Conservation (phyloP, 2,113 vertebrate species). For the Dicerorhinus sumatrensis region DNA sequence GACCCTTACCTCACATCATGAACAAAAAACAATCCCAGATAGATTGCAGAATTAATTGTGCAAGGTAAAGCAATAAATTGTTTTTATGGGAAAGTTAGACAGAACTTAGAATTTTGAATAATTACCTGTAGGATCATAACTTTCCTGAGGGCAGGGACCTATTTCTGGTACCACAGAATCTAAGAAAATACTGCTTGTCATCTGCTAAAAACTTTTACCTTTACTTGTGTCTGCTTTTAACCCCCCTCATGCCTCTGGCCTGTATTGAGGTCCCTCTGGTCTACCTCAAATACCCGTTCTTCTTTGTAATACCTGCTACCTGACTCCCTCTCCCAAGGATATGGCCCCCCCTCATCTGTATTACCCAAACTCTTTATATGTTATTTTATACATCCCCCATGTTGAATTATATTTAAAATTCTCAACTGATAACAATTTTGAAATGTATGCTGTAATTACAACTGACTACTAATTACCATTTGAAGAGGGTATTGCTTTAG, state of each 20-base stretch:
- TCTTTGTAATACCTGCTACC: not conserved
- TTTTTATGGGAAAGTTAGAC: constrained; percentile 31
- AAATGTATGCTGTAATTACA: not conserved
- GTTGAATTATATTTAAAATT: constrained; percentile 39
- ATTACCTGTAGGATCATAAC: constrained; percentile 1
- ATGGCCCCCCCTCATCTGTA: not conserved
- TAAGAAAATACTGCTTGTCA: not conserved
- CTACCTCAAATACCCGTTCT: not conserved
- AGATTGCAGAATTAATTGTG: constrained; percentile 41
- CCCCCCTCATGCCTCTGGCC: not conserved
- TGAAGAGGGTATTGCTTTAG: not conserved
- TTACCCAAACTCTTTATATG: not conserved
- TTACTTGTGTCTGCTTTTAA: not conserved
- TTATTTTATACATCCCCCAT: not conserved
- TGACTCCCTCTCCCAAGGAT: not conserved
- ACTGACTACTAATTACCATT: constrained; percentile 20
- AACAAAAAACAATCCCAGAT: constrained; percentile 15
- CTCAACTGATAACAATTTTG: constrained; percentile 11
- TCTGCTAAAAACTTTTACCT: not conserved
- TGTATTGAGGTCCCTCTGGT: not conserved
- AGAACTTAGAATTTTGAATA: not conserved
- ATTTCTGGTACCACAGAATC: not conserved
- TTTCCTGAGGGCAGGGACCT: not conserved
- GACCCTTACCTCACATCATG: not conserved
- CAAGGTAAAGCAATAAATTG: not conserved